Evolutionary conservation across 2,113 vertebrate genomes (phyloP), one percentile per base, ranked within the genome.

Genomic region (Chelonoidis abingdonii): DNA sequence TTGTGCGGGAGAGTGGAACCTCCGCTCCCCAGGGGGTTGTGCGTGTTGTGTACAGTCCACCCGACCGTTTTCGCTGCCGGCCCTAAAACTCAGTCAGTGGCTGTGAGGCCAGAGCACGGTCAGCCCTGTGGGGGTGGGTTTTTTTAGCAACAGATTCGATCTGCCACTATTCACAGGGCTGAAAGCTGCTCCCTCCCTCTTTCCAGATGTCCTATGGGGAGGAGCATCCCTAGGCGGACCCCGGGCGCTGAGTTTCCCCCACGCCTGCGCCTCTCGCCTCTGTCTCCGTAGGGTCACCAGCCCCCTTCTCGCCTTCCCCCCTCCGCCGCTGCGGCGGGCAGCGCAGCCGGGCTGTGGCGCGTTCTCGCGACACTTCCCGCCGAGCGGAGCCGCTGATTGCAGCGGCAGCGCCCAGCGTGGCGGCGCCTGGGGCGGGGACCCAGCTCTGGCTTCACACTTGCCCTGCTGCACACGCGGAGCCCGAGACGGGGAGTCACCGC

Each of bases 361-460:
- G 86, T 69, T 94, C 96, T 95, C 94, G 94, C 95, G 94, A 93
- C 97, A 97, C 92, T 94, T 97, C 89, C 90, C 92, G 87, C 94
- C 90, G 11, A 54, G 25, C 56, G 29, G 41, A 21, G 91, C 89
- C 38, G 87, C 35, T 16, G 3, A 65, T 38, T 27, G 47, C 47
- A 3, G 76, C 31, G 4, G 80, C 12, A 2, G 44, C 80, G 41
- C 53, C 53, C 53, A 22, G 53, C 53, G n/a, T 22, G 72, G n/a
- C 72, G n/a, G n/a, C 72, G 72, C 72, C 69, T 9, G 80, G 21
- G 24, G 86, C 35, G 38, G 25, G 47, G 47, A 54, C 8, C 11
- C 65, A 1, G 76, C 54, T 6, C 75, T 78, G 16, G 62, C 24
- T 44, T 56, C 69, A 4, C 22, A 19, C 41, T 53, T 80, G 47